Evolutionary conservation across 2,797 vertebrate species (phyloP), one percentile per base, ranked within the genome.

Genomic region (Hylomyscus alleni): DNA sequence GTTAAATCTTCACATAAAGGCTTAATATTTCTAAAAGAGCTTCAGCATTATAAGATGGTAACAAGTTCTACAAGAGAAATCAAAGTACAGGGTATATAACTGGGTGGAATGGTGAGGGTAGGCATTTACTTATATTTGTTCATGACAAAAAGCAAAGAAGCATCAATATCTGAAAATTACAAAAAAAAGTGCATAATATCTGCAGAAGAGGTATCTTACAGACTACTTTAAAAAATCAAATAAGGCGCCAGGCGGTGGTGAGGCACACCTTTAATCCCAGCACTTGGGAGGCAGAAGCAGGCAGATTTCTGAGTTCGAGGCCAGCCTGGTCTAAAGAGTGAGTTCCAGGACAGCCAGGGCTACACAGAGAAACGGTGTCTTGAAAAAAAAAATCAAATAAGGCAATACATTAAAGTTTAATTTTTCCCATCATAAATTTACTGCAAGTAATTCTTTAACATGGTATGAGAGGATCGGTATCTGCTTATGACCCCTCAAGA

Each of bases 321-420:
- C n/a, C n/a, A n/a, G n/a, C n/a, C n/a, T n/a, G n/a, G n/a, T n/a
- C n/a, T n/a, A n/a, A n/a, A n/a, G n/a, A n/a, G n/a, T n/a, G n/a
- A n/a, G n/a, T n/a, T n/a, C n/a, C n/a, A n/a, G n/a, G n/a, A n/a
- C n/a, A n/a, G n/a, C n/a, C n/a, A n/a, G n/a, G n/a, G n/a, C n/a
- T n/a, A n/a, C n/a, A n/a, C n/a, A n/a, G n/a, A n/a, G n/a, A n/a
- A n/a, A n/a, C n/a, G n/a, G n/a, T n/a, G n/a, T n/a, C n/a, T n/a
- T n/a, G n/a, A n/a, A n/a, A n/a, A n/a, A 98, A 98, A 98, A 98
- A 99, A 98, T 93, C 95, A 98, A 98, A 83, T 99, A 99, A 99
- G 99, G 99, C 99, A 98, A 98, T 98, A 98, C 98, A 98, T 98
- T 98, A 98, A 98, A 89, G 73, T 24, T 29, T 72, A 82, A 85